Conservation (phyloP, 2,113 vertebrate species). For the Tapirus terrestris region DNA sequence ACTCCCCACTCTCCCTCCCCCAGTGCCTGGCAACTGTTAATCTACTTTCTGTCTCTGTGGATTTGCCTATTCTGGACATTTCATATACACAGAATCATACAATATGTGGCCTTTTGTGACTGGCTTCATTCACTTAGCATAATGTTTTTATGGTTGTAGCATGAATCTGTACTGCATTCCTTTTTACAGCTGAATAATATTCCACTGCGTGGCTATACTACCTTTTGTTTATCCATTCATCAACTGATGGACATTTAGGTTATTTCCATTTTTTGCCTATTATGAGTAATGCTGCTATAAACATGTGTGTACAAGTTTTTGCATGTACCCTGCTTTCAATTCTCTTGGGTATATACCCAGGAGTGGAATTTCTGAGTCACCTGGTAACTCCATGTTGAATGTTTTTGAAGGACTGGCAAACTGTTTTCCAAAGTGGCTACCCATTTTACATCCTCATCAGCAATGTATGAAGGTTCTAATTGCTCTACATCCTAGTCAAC, state of each 20-base stretch:
- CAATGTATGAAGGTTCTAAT: accelerated
- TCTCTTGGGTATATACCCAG: neutral
- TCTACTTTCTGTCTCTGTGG: neutral
- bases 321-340: neutral
- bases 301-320: neutral
- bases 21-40: neutral
- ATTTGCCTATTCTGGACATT: neutral
- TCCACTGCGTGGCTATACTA: accelerated
- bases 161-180: neutral
- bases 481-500: accelerated
- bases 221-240: neutral
- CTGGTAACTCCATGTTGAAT: neutral
- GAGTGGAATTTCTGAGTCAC: neutral
- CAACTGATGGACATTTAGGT: neutral
- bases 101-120: neutral
- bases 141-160: no score
- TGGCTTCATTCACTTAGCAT: neutral
- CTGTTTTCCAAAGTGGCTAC: neutral
- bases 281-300: neutral
- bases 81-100: neutral
- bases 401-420: neutral
- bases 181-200: no score
- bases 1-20: neutral
- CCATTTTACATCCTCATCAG: neutral
- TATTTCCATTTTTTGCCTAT: neutral